Evolutionary conservation across 2,888 invertebrate genomes (phyloP), one percentile per base, ranked within the genome.

Genomic region (Polylopha cassiicola): DNA sequence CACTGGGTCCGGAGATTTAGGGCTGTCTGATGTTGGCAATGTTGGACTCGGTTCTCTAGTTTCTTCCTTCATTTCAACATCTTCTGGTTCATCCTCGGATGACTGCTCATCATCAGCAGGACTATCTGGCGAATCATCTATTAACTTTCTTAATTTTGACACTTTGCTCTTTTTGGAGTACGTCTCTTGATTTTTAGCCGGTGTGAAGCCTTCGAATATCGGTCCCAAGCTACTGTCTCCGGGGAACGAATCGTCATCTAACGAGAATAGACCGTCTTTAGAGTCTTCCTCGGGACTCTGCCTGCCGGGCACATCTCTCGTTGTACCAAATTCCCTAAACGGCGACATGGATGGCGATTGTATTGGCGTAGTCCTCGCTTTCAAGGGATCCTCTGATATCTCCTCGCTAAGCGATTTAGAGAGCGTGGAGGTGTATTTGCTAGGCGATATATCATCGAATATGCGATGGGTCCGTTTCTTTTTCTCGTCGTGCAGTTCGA

Each of bases 401-500:
- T 88, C 89, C 80, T 89, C 89, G 33, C 87, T 87, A 15, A 84
- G 53, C 0, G 81, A 82, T 37, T 86, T 87, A 0, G 84, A 75
- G 10, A 82, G 45, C 1, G 84, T 68, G 2, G 79, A 80, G 1
- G 82, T 74, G 44, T 85, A 82, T 64, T 86, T 86, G 43, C 77
- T 80, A 0, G 84, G 86, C 1, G 86, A 86, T 34, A 85, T 80
- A 32, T 86, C 86, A 44, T 87, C 87, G 43, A 87, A 86, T 41
- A 87, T 80, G 23, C 86, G 72, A 61, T 86, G 82, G 14, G 79
- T 75, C 28, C 85, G 72, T 50, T 84, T 87, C 56, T 86, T 87
- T 54, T 86, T 86, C 50, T 86, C 81, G 54, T 87, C 79, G 37
- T 92, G 88, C 4, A 91, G 87, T 73, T 95, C 94, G 51, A 94